These are phyloP conservation scores for Pentalonia nigronervosa DNA, from an alignment of 1,140 invertebrate genomes.

Conservation along the genomic window DNA sequence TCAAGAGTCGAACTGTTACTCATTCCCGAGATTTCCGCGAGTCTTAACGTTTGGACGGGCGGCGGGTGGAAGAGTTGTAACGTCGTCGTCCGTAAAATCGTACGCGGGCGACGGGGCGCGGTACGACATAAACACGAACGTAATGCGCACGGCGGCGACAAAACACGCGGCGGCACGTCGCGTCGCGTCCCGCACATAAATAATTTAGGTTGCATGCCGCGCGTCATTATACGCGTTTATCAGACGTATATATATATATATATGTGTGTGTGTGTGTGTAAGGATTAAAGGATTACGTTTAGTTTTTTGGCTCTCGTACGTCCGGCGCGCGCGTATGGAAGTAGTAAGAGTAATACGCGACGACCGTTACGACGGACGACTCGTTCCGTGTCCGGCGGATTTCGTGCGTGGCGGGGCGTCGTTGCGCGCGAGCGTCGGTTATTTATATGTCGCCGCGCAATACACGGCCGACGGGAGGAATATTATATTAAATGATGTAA, in stretches of 20 bases:
- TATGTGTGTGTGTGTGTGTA: too few species aligned
- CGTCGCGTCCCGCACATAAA: neutral
- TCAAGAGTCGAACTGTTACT: too few species aligned
- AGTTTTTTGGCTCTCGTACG: neutral
- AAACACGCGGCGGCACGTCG: neutral
- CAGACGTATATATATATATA: too few species aligned
- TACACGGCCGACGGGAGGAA: too few species aligned
- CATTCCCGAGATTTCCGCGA: too few species aligned
- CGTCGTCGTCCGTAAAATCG: too few species aligned
- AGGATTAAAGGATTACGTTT: conserved; percentile 6
- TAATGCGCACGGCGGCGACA: too few species aligned
- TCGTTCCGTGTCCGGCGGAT: neutral
- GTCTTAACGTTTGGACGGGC: neutral
- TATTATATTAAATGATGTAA: too few species aligned
- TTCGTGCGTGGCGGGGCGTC: neutral
- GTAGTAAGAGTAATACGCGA: neutral
- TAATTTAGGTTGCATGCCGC: neutral
- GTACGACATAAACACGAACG: too few species aligned
- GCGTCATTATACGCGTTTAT: neutral
- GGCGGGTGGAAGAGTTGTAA: too few species aligned
- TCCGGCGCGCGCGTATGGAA: neutral
- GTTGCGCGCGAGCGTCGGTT: neutral
- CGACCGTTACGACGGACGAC: neutral
- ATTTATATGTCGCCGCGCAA: neutral
- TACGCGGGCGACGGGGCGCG: too few species aligned